Conservation (phyloP, 30 jellyfish, hydroid and myxozoan genomes). For the Aurelia aurita region DNA sequence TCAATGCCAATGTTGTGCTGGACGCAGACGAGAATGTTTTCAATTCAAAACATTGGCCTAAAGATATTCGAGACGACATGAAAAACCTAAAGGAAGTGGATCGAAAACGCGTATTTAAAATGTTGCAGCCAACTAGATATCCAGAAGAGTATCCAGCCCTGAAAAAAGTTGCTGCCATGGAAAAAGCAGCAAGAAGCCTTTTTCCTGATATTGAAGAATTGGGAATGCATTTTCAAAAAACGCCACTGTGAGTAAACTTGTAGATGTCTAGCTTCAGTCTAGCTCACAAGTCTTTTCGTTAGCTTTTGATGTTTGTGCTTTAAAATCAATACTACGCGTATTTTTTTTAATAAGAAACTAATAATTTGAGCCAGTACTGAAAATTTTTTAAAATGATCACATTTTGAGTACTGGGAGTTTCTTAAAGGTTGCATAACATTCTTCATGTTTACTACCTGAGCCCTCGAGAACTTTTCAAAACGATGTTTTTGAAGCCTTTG, state of each 20-base stretch:
- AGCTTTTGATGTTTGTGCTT: too few species aligned
- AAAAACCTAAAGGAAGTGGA: constrained; percentile 20
- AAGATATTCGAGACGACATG: constrained; percentile 52
- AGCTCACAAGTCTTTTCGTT: too few species aligned
- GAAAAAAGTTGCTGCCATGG: constrained; percentile 59
- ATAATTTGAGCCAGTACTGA: too few species aligned
- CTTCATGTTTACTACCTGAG: too few species aligned
- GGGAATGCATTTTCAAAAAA: constrained; percentile 30
- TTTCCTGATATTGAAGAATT: constrained; percentile 71
- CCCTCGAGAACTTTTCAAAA: too few species aligned
- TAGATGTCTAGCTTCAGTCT: too few species aligned
- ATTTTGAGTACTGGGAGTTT: too few species aligned
- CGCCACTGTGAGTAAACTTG: constrained; percentile 72
- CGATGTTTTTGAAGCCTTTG: too few species aligned
- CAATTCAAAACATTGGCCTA: constrained; percentile 60
- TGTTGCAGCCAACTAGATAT: constrained; percentile 64
- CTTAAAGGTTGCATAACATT: too few species aligned
- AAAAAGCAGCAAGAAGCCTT: constrained; percentile 60
- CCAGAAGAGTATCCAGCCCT: constrained; percentile 65
- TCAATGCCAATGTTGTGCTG: constrained; percentile 76
- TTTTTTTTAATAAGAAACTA: too few species aligned
- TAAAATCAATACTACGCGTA: too few species aligned
- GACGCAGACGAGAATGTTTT: constrained; percentile 71
- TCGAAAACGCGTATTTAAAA: constrained; percentile 39
- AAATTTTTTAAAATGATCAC: too few species aligned